Conservation (phyloP, 2,113 vertebrate species). For the Urocynchramus pylzowi region DNA sequence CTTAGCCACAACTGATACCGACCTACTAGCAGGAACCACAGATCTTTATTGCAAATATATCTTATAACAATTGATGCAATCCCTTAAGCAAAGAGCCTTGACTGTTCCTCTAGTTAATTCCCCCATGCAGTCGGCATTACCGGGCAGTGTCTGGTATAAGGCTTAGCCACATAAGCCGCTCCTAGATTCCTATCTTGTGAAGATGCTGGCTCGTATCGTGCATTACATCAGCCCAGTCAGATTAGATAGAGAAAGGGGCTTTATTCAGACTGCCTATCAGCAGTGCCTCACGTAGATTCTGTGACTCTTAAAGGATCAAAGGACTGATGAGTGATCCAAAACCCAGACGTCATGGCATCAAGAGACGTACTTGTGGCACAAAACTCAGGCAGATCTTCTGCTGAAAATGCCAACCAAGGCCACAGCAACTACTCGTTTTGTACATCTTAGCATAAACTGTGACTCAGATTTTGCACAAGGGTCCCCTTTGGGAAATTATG, state of each 20-base stretch:
- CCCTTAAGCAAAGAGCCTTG: constrained; percentile 37
- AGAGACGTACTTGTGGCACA: background rate
- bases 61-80: constrained; percentile 39
- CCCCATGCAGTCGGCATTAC: background rate
- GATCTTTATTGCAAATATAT: constrained; percentile 45
- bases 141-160: background rate
- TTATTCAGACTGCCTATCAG: constrained; percentile 46
- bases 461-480: background rate
- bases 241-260: constrained; percentile 55
- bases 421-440: background rate
- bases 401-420: background rate
- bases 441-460: background rate
- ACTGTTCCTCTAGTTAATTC: constrained; percentile 39
- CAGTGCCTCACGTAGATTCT: background rate
- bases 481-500: background rate
- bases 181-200: constrained; percentile 26
- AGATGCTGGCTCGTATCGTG: constrained; percentile 18
- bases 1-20: constrained; percentile 11
- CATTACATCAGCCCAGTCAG: constrained; percentile 28
- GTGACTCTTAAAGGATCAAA: constrained; percentile 38
- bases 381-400: background rate
- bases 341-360: background rate
- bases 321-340: background rate
- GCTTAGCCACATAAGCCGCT: constrained; percentile 51
- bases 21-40: constrained; percentile 20